phyloP scores from a whole-genome alignment of 2,797 vertebrate genomes.

The Sebastes goodei region DNA sequence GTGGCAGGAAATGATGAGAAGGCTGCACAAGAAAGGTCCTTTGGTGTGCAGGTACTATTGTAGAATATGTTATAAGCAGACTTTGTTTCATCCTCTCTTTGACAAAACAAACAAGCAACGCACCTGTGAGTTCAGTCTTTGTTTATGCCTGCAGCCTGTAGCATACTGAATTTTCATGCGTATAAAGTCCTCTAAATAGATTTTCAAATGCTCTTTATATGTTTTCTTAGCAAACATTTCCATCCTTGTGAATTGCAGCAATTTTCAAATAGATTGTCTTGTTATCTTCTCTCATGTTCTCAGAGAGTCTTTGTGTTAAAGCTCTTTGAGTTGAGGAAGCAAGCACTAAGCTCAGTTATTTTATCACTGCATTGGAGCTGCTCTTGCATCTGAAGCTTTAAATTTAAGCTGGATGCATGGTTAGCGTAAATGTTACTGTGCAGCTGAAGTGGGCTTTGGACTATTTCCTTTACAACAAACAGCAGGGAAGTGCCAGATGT shows the following conservation, averaged over 20 bases:
- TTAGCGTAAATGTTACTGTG: background rate
- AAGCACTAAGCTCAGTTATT: constrained; percentile 14
- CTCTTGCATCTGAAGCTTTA: background rate
- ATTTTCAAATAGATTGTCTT: constrained; percentile 22
- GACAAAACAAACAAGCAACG: constrained; percentile 60
- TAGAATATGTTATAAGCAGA: constrained; percentile 23
- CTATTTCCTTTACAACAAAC: background rate
- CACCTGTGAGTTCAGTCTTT: constrained; percentile 49
- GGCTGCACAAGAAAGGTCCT: background rate
- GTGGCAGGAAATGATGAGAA: constrained; percentile 46
- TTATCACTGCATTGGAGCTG: constrained; percentile 1
- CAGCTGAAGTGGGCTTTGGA: background rate
- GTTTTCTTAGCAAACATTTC: constrained; percentile 33
- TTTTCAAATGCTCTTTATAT: constrained; percentile 49
- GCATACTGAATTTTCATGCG: constrained; percentile 44
- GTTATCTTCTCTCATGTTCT: constrained; percentile 23
- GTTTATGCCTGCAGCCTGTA: constrained; percentile 70
- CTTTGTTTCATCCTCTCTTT: constrained; percentile 42
- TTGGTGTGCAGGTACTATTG: background rate
- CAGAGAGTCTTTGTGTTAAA: constrained; percentile 4
- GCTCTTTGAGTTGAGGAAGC: constrained; percentile 3
- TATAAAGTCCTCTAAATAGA: constrained; percentile 54
- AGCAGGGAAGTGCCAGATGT: background rate
- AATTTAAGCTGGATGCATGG: background rate
- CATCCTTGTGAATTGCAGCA: constrained; percentile 21